A percentile compares a stretch with the other conserved stretches of the same genome.
Evolutionary conservation across 2,888 invertebrate species (phyloP).

Genomic region (Ecdyonurus torrentis): DNA sequence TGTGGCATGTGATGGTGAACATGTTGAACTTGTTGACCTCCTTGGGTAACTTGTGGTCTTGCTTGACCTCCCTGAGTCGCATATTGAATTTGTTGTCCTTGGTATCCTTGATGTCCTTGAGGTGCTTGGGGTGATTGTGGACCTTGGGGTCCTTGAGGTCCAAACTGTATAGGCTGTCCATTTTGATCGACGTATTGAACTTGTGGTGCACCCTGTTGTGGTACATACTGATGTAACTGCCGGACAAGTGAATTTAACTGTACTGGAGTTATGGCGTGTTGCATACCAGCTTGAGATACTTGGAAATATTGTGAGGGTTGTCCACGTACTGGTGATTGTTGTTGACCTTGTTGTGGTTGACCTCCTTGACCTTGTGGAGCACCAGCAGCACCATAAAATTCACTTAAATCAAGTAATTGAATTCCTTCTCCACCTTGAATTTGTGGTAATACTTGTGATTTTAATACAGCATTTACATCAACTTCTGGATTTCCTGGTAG

Average conservation of each 20-base stretch:
- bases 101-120: too few species aligned
- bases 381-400: neutral
- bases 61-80: too few species aligned
- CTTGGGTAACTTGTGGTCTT: too few species aligned
- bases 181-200: neutral
- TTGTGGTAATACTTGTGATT: neutral
- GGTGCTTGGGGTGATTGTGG: too few species aligned
- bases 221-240: neutral
- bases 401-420: conserved; percentile 1
- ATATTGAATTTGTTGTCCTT: too few species aligned
- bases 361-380: neutral
- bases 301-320: neutral
- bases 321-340: neutral
- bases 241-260: neutral
- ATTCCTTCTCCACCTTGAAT: neutral
- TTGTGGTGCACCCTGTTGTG: neutral
- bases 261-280: neutral
- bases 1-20: too few species aligned
- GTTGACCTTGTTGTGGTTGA: too few species aligned
- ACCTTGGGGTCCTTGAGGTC: too few species aligned
- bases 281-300: neutral
- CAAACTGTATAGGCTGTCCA: too few species aligned
- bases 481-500: neutral
- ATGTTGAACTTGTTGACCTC: too few species aligned
- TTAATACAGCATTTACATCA: neutral